Percentiles rank a stretch among this genome's conserved stretches.
phyloP scores from a whole-genome alignment of 2,113 vertebrate genomes.

The Lepus timidus region DNA sequence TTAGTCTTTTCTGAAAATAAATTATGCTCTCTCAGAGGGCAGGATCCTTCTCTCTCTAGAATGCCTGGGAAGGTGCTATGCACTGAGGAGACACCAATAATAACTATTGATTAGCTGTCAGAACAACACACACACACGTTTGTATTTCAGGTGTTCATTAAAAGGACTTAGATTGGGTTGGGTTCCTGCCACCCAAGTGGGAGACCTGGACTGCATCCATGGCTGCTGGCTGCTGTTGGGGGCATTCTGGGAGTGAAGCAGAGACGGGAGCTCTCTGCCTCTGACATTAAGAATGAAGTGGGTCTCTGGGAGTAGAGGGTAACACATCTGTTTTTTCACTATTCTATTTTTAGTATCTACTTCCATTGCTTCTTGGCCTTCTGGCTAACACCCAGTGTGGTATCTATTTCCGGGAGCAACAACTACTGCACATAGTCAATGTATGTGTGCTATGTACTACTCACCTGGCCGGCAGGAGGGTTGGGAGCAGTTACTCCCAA shows the following conservation, averaged over 20 bases:
- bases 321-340: background rate
- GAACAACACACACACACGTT: background rate
- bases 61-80: background rate
- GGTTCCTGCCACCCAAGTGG: no score
- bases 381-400: no score
- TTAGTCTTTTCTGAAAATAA: conserved; percentile 8
- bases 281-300: background rate
- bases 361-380: no score
- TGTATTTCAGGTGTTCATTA: conserved; percentile 9
- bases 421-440: background rate
- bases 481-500: conserved; percentile 39
- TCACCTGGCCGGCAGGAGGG: background rate
- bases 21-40: background rate
- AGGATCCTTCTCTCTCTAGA: background rate
- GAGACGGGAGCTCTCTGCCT: no score
- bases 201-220: no score
- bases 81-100: background rate
- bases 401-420: background rate
- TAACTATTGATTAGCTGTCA: conserved; percentile 4
- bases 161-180: background rate
- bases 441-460: background rate
- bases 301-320: background rate
- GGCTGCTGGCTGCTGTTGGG: no score
- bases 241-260: no score
- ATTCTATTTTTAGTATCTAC: conserved; percentile 20